Percentiles rank a stretch among this genome's conserved stretches.
phyloP scores from a whole-genome alignment of 2,888 invertebrate species.

The Apamea epomidion region DNA sequence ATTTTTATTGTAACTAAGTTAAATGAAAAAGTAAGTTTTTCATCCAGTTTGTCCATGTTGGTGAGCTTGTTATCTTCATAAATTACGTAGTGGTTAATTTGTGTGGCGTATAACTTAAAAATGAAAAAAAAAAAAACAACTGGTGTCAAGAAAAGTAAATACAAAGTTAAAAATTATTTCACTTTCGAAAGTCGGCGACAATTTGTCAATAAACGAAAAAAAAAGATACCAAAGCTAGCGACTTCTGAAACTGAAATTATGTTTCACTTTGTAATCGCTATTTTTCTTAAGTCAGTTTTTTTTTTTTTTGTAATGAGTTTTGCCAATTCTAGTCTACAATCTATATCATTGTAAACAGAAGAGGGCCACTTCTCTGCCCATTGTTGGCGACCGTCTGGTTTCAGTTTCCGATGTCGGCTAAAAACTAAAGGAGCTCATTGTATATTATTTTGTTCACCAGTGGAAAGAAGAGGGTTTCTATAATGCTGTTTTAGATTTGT shows the following conservation, averaged over 20 bases:
- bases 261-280: background rate
- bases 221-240: background rate
- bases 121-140: no score
- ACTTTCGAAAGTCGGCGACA: no score
- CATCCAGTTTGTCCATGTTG: background rate
- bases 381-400: slow-evolving; percentile 43
- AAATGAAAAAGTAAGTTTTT: background rate
- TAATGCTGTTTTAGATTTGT: background rate
- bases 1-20: background rate
- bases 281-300: no score
- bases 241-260: background rate
- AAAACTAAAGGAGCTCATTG: slow-evolving; percentile 47
- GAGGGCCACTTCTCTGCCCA: slow-evolving; percentile 50
- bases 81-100: no score
- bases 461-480: background rate
- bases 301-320: no score
- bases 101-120: no score
- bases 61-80: background rate
- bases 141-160: background rate
- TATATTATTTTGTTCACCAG: slow-evolving; percentile 24
- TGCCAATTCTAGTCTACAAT: slow-evolving; percentile 32
- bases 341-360: slow-evolving; percentile 25
- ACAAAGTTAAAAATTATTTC: background rate
- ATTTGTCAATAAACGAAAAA: background rate
- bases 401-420: slow-evolving; percentile 34